Evolutionary conservation across 2,113 vertebrate genomes (phyloP).

Genomic region (Urocolius indicus): DNA sequence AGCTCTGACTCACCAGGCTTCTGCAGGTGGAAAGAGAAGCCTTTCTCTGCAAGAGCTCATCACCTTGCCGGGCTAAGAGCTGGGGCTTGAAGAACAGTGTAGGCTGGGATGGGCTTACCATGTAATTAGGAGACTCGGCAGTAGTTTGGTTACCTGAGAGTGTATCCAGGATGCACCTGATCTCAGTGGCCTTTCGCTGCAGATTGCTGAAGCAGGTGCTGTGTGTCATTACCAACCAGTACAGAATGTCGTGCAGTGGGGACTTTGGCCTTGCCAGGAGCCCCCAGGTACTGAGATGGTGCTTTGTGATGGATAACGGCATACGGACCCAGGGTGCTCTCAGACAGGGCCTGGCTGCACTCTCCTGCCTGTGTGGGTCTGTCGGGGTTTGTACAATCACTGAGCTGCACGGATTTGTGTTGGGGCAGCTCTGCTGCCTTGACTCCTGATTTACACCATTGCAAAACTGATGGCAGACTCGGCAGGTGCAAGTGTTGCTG

Average conservation of each 20-base stretch:
- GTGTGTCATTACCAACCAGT: constrained; percentile 18
- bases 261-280: constrained; percentile 19
- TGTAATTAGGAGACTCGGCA: not conserved
- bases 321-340: not conserved
- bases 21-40: not conserved
- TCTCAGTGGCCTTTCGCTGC: not conserved
- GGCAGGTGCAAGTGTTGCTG: not conserved
- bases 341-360: not conserved
- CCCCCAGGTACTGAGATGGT: constrained; percentile 27
- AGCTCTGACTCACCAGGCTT: not conserved
- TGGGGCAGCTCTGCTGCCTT: not conserved
- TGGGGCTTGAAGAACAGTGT: not conserved
- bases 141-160: not conserved
- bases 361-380: not conserved
- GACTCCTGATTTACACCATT: constrained; percentile 8
- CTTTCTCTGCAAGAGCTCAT: not conserved
- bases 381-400: not conserved
- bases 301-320: constrained; percentile 33
- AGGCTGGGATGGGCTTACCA: not conserved
- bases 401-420: constrained; percentile 14
- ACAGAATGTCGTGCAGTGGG: not conserved
- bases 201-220: constrained; percentile 34
- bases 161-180: not conserved
- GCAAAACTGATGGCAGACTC: not conserved
- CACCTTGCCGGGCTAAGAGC: not conserved